A percentile compares a stretch with the other conserved stretches of the same genome.
Evolutionary conservation across 2,797 vertebrate genomes (phyloP).

Genomic region (Diplodus sargus): DNA sequence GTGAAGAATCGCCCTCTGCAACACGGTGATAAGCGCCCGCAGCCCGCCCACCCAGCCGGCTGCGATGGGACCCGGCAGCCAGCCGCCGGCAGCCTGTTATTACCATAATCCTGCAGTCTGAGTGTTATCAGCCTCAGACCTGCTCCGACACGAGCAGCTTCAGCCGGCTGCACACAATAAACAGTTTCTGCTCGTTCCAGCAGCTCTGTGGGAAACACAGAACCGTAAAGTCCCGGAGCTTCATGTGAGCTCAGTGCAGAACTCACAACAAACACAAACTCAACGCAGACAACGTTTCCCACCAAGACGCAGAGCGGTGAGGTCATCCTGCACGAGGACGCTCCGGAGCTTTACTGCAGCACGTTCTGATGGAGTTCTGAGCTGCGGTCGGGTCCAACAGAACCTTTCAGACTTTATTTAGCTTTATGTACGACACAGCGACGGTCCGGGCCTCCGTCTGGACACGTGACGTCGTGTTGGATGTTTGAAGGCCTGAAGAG

Average conservation of each 20-base stretch:
- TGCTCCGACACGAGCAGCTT: conserved; percentile 52
- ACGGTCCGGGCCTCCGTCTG: neutral
- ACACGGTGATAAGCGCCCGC: conserved; percentile 63
- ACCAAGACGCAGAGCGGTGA: conserved; percentile 7
- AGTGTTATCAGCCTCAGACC: conserved; percentile 58
- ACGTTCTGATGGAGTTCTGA: conserved; percentile 1
- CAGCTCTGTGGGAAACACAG: conserved; percentile 30
- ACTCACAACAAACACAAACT: conserved; percentile 15
- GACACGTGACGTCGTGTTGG: neutral
- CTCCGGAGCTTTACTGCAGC: neutral
- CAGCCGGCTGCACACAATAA: conserved; percentile 40
- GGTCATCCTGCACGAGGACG: conserved; percentile 3
- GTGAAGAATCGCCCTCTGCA: conserved; percentile 70
- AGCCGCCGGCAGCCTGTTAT: conserved; percentile 60
- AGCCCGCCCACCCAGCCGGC: conserved; percentile 47
- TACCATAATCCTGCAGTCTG: conserved; percentile 67
- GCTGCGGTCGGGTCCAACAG: neutral
- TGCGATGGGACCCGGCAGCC: conserved; percentile 45
- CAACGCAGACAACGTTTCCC: conserved; percentile 38
- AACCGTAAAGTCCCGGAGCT: neutral
- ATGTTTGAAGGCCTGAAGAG: neutral
- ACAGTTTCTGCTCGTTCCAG: conserved; percentile 20
- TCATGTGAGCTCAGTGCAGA: neutral
- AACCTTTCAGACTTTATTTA: neutral
- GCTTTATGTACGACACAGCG: too few relatives aligned